phyloP scores from a whole-genome alignment of 1,140 invertebrate genomes.

The Drosophila sechellia region DNA sequence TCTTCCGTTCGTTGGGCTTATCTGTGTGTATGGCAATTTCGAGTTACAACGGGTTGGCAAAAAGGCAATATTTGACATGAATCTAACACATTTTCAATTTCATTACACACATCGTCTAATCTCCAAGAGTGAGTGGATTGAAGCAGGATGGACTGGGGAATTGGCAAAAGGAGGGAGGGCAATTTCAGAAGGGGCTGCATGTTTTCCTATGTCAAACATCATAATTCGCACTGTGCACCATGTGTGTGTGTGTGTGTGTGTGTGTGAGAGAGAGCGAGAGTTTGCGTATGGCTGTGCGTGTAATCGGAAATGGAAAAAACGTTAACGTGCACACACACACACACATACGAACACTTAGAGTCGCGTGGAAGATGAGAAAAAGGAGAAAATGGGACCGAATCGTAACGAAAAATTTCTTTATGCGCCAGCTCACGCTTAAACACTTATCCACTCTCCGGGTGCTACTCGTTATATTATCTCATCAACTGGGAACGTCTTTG shows the following conservation, averaged over 20 bases:
- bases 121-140: slow-evolving; percentile 42
- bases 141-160: slow-evolving; percentile 12
- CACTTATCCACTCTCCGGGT: slow-evolving; percentile 76
- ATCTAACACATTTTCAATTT: slow-evolving; percentile 82
- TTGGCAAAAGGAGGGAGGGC: not conserved
- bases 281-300: slow-evolving; percentile 38
- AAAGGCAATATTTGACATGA: slow-evolving; percentile 79
- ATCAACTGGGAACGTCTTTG: slow-evolving; percentile 73
- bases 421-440: slow-evolving; percentile 76
- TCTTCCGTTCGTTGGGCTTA: slow-evolving; percentile 25
- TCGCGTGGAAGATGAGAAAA: slow-evolving; percentile 8
- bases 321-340: slow-evolving; percentile 28
- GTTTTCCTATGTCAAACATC: slow-evolving; percentile 75
- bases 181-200: slow-evolving; percentile 28
- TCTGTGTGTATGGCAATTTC: slow-evolving; percentile 39
- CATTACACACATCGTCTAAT: slow-evolving; percentile 79
- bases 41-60: slow-evolving; percentile 53
- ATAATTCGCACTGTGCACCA: slow-evolving; percentile 66
- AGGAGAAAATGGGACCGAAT: slow-evolving; percentile 30
- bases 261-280: slow-evolving; percentile 1
- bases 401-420: slow-evolving; percentile 77
- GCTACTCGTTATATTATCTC: slow-evolving; percentile 79
- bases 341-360: not conserved
- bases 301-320: slow-evolving; percentile 74
- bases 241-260: slow-evolving; percentile 17